phyloP scores from a whole-genome alignment of 2,888 invertebrate species.

The Drosophila macrospina region DNA sequence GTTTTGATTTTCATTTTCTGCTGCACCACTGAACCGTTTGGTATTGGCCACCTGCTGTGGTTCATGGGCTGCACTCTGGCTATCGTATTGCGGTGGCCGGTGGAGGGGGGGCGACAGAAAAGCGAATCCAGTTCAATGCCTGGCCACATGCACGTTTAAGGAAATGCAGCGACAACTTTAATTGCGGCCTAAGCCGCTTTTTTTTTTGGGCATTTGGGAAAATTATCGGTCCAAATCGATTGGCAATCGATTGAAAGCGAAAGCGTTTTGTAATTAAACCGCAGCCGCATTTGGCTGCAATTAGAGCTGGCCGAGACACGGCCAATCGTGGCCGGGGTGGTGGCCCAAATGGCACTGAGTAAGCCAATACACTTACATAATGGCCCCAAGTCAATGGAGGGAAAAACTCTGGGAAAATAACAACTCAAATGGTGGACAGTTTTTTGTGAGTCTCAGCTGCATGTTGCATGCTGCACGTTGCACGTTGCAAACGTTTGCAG shows the following conservation, averaged over 20 bases:
- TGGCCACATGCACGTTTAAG: conserved; percentile 54
- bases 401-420: conserved; percentile 37
- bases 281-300: conserved; percentile 67
- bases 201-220: conserved; percentile 34
- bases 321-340: conserved; percentile 22
- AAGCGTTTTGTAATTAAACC: conserved; percentile 64
- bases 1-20: not conserved
- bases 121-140: conserved; percentile 64
- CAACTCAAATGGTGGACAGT: conserved; percentile 18
- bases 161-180: conserved; percentile 60
- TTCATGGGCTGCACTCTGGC: conserved; percentile 27
- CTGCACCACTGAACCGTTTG: not conserved
- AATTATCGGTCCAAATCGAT: conserved; percentile 70
- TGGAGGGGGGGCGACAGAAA: conserved; percentile 5
- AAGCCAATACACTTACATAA: conserved; percentile 46
- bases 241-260: conserved; percentile 58
- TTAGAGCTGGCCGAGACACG: conserved; percentile 47
- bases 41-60: conserved; percentile 57
- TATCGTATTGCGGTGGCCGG: conserved; percentile 32
- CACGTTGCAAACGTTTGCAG: conserved; percentile 8
- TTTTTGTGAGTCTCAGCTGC: conserved; percentile 10
- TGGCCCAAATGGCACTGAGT: conserved; percentile 26
- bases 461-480: conserved; percentile 10
- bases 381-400: conserved; percentile 15
- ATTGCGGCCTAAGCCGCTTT: conserved; percentile 44